Evolutionary conservation across 2,113 vertebrate species (phyloP), one percentile per base, ranked within the genome.

Genomic region (Gorsachius goisagi): DNA sequence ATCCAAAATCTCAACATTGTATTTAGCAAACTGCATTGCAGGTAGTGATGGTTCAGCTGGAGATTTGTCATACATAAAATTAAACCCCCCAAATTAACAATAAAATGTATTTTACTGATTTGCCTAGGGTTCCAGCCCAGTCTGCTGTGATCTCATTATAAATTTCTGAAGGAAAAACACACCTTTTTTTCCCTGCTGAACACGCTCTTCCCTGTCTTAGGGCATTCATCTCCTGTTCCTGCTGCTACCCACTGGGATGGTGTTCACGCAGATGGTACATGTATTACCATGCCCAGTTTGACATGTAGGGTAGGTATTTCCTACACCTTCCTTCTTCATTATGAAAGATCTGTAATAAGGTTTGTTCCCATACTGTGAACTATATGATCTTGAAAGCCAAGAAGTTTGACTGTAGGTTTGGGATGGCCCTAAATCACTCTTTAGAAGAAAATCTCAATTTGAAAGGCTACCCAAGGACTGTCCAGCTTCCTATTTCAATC

Each of bases 221-320:
- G 41, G 17, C 13, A 32, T 72, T 35, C 49, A 21, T 18, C 26
- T 87, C 35, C 39, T 24, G 8, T 33, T 39, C 16, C 30, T 78
- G 45, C 27, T 55, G 73, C 26, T 90, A 9, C 12, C 32, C 49
- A 1, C 45, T 28, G 71, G 30, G 68, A 83, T 20, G 35, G 15
- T 62, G 56, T 62, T 32, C 53, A 52, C 7, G 32, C 9, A 4
- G 5, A 11, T 20, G 28, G 52, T 26, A 19, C 0, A 0, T 3
- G 4, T 3, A 15, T 15, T 14, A 1, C 30, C 26, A 67, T 0
- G 0, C 30, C 30, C 22, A 63, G 14, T 50, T 45, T 71, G n/a
- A 56, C 33, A 0, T 5, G 6, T 11, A 53, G 14, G 18, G 5
- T 24, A n/a, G 11, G 27, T 33, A 56, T 52, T 82, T 59, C 60